Conservation (phyloP, 1,140 invertebrate genomes). For the Chelonus insularis region DNA sequence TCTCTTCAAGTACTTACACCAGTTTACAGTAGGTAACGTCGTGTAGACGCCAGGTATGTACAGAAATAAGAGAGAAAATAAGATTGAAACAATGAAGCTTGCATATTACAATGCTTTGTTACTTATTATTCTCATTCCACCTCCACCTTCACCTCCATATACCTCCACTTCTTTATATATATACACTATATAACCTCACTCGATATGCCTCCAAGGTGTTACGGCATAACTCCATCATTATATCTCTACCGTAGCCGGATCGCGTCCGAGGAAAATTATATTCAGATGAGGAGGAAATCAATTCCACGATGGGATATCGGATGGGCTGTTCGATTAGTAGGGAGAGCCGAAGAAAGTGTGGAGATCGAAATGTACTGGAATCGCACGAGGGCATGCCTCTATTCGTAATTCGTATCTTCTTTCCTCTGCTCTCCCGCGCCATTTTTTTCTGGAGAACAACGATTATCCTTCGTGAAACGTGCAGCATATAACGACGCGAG, state of each 20-base stretch:
- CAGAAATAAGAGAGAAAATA: neutral
- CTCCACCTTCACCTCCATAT: no score
- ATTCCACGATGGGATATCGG: slow-evolving; percentile 51
- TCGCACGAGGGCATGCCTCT: slow-evolving; percentile 18
- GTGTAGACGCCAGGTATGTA: slow-evolving; percentile 5
- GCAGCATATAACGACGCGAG: slow-evolving; percentile 14
- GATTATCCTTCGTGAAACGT: slow-evolving; percentile 13
- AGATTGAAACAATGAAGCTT: no score
- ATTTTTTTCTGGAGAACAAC: neutral
- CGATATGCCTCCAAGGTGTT: slow-evolving; percentile 52
- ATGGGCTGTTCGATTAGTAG: slow-evolving; percentile 29
- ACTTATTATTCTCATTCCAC: no score
- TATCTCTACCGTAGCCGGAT: slow-evolving; percentile 30
- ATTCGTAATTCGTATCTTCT: slow-evolving; percentile 23
- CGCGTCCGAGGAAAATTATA: slow-evolving; percentile 53
- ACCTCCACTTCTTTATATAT: no score
- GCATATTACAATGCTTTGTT: no score
- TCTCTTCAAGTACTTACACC: slow-evolving; percentile 32
- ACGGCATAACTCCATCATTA: slow-evolving; percentile 54
- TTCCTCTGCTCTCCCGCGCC: neutral
- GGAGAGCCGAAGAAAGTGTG: slow-evolving; percentile 25
- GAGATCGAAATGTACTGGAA: slow-evolving; percentile 3
- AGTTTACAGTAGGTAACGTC: slow-evolving; percentile 39
- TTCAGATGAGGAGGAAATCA: slow-evolving; percentile 57
- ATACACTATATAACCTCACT: neutral